Base-by-base conservation (phyloP, 23 tunicate genomes). In the Halocynthia roretzi region DNA sequence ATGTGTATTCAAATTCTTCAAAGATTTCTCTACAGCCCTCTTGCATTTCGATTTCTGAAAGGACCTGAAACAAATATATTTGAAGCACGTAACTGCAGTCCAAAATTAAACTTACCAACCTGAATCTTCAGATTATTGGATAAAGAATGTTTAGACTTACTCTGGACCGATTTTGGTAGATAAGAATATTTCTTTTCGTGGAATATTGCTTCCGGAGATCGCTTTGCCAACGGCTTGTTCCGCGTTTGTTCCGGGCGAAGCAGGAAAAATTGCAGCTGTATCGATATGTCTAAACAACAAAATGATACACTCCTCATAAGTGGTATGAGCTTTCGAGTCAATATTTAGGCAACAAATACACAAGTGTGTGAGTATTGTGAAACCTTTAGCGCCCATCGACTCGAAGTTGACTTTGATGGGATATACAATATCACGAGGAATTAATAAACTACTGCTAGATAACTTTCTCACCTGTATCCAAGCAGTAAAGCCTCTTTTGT, bases 141-240 rank as follows among this genome's bases (percentile, higher is more conserved):
- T 14, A 14, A 58, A 4, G 17, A 58, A 58, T 58, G 63, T 58
- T 14, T 58, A 31, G 17, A 50, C 77, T 52, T 57, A 81, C 84
- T 81, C 64, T 8, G 84, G 84, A 56, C 71, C 50, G 15, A 81
- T 71, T 71, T 81, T 81, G 6, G 84, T 81, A 57, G 62, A 61
- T 53, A 81, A 57, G 69, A 81, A 81, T 7, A 81, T 54, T 57
- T 81, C 77, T n/a, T 52, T 55, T 57, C 84, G 49, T 11, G 84
- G 77, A 11, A 81, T 64, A 50, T 77, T 77, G 54, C 84, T 81
- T 22, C 56, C 76, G 18, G 50, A 56, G 9, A 81, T 71, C 17
- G 67, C 77, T 48, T 58, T 81, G 31, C 77, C 84, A 54, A 81
- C 52, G 20, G 76, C 84, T 56, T 21, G 22, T 71, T 81, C 84